Base-by-base conservation (phyloP, 2,888 invertebrate genomes). In the Aphodius sticticus region DNA sequence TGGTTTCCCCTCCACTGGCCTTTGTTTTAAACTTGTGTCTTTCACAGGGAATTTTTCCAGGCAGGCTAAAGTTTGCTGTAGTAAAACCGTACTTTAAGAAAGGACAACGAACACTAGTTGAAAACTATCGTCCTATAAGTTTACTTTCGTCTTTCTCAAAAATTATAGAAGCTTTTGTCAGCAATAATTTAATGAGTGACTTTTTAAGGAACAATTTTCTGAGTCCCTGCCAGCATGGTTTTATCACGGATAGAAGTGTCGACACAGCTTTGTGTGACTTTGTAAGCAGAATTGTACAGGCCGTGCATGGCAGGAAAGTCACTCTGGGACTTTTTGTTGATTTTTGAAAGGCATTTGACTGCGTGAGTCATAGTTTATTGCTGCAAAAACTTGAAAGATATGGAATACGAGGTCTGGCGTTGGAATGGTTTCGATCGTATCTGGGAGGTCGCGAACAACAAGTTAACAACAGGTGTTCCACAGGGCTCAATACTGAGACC, bases 111-210 rank as follows among this genome's bases (percentile, higher is more conserved):
- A 53, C 53, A 53, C 7, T 53, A 12, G 53, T 53, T 53, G 9
- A 53, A 53, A 53, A 53, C 53, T 53, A 53, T 53, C 53, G 53
- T 53, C 53, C 53, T 53, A 53, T 53, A 53, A 53, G 53, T 53
- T 53, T 53, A 12, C 12, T 53, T 9, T 53, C 53, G 12, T 2
- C 6, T 12, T 53, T 53, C 4, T 53, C 53, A 1, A 53, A 53
- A 12, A 53, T 53, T 9, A 53, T 53, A 12, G 53, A 53, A 0
- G 1, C 53, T 53, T 53, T 53, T 12, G 53, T 53, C 53, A 53
- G 53, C 6, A 53, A 53, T 53, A 53, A 53, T 53, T 53, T 53
- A 12, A 53, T 53, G 53, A 53, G 4, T 1, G 1, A 53, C 12
- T 12, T 53, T 53, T 9, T 12, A 53, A 53, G 12, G 7, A 53